A percentile compares a stretch with the other conserved stretches of the same genome.
These are phyloP conservation scores for Rhinoptilus africanus DNA, from an alignment of 2,113 vertebrate species.

Conservation along the genomic window DNA sequence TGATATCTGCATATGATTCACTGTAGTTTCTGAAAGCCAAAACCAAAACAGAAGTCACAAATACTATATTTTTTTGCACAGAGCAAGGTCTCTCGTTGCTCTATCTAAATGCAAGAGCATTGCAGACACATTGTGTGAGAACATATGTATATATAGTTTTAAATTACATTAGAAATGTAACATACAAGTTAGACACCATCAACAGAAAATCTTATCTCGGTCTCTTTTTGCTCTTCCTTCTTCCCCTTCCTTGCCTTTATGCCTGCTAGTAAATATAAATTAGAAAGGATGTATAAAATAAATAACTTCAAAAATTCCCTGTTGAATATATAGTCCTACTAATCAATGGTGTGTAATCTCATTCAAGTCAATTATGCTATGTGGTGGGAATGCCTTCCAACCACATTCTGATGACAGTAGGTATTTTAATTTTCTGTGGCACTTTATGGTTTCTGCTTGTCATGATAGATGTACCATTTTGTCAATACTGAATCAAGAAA, in stretches of 20 bases:
- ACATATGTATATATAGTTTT: background rate
- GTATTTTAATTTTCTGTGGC: slow-evolving; percentile 69
- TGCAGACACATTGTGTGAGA: background rate
- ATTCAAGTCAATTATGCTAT: slow-evolving; percentile 48
- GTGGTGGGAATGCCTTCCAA: slow-evolving; percentile 36
- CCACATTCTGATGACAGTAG: slow-evolving; percentile 21
- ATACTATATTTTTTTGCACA: background rate
- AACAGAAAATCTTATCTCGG: background rate
- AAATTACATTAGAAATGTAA: background rate
- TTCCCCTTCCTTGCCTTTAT: background rate
- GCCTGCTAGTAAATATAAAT: slow-evolving; percentile 27
- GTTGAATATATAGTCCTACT: slow-evolving; percentile 17
- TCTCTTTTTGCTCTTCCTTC: background rate
- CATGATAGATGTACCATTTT: slow-evolving; percentile 49
- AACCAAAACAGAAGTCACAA: background rate
- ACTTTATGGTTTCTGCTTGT: slow-evolving; percentile 60
- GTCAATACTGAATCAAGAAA: slow-evolving; percentile 76
- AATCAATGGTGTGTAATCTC: slow-evolving; percentile 63
- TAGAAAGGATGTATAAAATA: background rate
- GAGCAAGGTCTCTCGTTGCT: background rate
- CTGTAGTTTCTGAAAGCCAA: slow-evolving; percentile 5
- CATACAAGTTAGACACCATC: background rate
- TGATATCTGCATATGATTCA: background rate
- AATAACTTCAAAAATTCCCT: background rate
- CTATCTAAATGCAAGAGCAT: background rate